Percentiles rank a stretch among this genome's conserved stretches.
Conservation (phyloP, 2,888 invertebrate genomes). For the Omphaloscelis lunosa region DNA sequence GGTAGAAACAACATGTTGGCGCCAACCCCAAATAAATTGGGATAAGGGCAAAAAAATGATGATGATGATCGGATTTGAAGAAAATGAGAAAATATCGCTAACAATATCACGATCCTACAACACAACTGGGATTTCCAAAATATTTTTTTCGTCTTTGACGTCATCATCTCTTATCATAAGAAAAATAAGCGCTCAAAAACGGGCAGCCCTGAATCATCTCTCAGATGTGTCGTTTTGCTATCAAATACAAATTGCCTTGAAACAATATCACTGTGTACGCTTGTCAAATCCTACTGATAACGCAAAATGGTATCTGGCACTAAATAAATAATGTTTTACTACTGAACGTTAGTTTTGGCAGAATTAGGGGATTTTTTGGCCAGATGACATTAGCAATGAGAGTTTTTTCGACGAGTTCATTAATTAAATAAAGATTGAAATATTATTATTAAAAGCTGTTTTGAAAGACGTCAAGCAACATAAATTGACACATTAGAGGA, state of each 20-base stretch:
- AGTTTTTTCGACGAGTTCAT: too few relatives aligned
- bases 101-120: too few relatives aligned
- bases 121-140: conserved; percentile 1
- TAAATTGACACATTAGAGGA: neutral
- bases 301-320: conserved; percentile 26
- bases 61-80: too few relatives aligned
- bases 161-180: conserved; percentile 10
- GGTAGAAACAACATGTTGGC: too few relatives aligned
- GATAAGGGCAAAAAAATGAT: too few relatives aligned
- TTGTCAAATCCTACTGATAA: conserved; percentile 58
- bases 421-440: neutral
- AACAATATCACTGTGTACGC: conserved; percentile 48
- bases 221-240: conserved; percentile 37
- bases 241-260: conserved; percentile 52
- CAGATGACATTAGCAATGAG: neutral
- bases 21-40: too few relatives aligned
- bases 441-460: neutral
- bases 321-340: conserved; percentile 50
- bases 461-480: neutral
- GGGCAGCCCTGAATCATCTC: conserved; percentile 42
- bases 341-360: conserved; percentile 31
- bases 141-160: neutral
- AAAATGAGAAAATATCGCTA: too few relatives aligned
- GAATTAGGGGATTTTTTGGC: neutral
- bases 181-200: neutral